phyloP scores from a whole-genome alignment of 2,797 vertebrate species.

The Allochrocebus solatus region DNA sequence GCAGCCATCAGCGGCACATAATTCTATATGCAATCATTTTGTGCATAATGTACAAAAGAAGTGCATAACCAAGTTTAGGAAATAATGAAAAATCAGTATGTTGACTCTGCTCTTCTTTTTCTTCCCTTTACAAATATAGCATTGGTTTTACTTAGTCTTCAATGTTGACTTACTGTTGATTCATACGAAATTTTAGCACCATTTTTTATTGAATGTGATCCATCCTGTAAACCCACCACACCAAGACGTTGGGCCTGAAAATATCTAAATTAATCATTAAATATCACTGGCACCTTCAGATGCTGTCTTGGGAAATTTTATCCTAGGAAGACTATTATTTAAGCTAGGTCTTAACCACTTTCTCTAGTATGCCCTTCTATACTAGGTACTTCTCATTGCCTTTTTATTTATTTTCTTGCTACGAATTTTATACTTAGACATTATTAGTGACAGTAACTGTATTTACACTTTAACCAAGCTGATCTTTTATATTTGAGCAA shows the following conservation, averaged over 20 bases:
- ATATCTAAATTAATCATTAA: neutral
- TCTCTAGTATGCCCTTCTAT: neutral
- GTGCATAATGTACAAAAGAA: neutral
- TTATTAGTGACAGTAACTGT: neutral
- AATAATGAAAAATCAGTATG: conserved; percentile 65
- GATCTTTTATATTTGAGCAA: neutral
- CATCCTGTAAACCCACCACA: neutral
- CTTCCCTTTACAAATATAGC: conserved; percentile 21
- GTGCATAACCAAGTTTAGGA: neutral
- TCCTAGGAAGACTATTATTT: neutral
- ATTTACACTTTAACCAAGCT: neutral
- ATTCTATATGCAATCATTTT: neutral
- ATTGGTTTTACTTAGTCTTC: conserved; percentile 31
- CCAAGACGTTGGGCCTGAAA: neutral
- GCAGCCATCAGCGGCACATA: neutral
- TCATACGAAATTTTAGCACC: neutral
- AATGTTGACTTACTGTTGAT: neutral
- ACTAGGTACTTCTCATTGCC: neutral
- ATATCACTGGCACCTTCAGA: neutral
- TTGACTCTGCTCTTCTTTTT: conserved; percentile 65
- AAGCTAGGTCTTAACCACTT: neutral
- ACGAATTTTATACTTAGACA: neutral
- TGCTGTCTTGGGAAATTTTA: neutral
- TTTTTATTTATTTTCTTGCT: neutral
- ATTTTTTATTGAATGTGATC: neutral